Conservation (phyloP, 2,797 vertebrate genomes). For the Luscinia megarhynchos region DNA sequence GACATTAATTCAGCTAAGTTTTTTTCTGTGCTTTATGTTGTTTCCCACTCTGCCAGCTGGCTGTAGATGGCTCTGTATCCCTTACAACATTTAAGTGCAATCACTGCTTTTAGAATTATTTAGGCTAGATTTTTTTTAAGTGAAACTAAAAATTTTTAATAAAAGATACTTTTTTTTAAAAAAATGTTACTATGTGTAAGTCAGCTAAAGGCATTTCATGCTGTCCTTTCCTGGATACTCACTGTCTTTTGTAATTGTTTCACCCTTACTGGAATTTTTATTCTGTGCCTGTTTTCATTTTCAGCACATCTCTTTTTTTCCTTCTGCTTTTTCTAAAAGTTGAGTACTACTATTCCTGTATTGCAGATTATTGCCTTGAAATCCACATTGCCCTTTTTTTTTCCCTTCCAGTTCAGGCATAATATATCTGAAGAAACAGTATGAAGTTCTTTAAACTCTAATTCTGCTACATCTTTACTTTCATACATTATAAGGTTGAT, state of each 20-base stretch:
- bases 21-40: neutral
- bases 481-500: neutral
- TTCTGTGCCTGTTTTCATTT: neutral
- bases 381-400: neutral
- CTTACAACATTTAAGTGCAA: neutral
- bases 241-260: neutral
- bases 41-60: neutral
- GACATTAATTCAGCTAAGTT: neutral
- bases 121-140: neutral
- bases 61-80: conserved; percentile 28
- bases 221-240: neutral
- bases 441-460: neutral
- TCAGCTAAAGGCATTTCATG: neutral
- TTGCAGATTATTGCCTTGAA: neutral
- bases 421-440: neutral
- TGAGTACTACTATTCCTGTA: neutral
- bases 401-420: neutral
- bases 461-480: neutral
- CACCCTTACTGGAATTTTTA: neutral
- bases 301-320: neutral
- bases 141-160: neutral
- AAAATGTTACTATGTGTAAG: neutral
- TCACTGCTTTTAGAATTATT: neutral
- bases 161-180: neutral
- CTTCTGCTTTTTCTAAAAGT: neutral